Conservation (phyloP, 2,888 invertebrate species). For the Apodemia zela region DNA sequence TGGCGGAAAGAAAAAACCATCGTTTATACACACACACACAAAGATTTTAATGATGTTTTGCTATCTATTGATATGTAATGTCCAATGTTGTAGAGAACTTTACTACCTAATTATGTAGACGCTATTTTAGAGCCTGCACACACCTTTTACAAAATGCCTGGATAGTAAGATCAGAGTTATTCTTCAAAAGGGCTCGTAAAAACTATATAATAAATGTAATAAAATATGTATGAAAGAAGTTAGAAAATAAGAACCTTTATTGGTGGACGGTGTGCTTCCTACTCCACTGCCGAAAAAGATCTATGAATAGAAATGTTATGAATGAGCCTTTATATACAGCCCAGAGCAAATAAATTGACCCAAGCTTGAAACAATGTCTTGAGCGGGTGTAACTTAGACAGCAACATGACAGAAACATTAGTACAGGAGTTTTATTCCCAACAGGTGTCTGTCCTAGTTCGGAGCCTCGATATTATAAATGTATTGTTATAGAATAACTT, state of each 20-base stretch:
- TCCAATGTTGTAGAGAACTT: too few relatives aligned
- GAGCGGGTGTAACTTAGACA: slow-evolving; percentile 51
- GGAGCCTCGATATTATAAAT: slow-evolving; percentile 27
- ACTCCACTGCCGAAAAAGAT: background rate
- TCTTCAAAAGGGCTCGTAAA: too few relatives aligned
- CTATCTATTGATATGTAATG: too few relatives aligned
- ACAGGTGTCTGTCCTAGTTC: slow-evolving; percentile 38
- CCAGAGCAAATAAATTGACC: slow-evolving; percentile 45
- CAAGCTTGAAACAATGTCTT: slow-evolving; percentile 14
- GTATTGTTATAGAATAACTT: slow-evolving; percentile 14
- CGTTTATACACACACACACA: too few relatives aligned
- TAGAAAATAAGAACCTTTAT: too few relatives aligned
- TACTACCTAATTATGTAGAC: too few relatives aligned
- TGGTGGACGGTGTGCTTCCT: background rate
- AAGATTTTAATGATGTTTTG: too few relatives aligned
- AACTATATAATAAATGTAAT: background rate
- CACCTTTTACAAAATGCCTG: background rate
- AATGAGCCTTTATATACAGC: slow-evolving; percentile 20
- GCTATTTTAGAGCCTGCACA: background rate
- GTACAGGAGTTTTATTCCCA: slow-evolving; percentile 57
- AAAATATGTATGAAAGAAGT: background rate
- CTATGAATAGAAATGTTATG: background rate
- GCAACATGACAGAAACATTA: slow-evolving; percentile 62
- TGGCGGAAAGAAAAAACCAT: too few relatives aligned
- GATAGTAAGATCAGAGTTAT: too few relatives aligned